Conservation (phyloP, 2,113 vertebrate genomes). For the Sander lucioperca region DNA sequence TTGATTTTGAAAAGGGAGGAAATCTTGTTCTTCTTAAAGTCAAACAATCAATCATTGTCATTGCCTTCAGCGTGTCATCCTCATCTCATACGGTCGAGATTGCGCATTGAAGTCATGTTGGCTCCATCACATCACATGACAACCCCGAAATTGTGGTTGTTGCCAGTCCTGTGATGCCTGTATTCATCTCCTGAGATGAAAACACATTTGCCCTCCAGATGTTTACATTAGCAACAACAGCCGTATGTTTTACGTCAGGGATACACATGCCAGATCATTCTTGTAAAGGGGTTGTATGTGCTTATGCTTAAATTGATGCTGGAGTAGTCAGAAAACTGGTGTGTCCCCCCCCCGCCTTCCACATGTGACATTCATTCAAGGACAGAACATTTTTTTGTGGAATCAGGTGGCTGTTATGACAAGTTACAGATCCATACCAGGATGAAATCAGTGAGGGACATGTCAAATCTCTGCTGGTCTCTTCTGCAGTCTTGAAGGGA, state of each 20-base stretch:
- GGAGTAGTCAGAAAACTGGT: not conserved
- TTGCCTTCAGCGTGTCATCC: constrained; percentile 41
- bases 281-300: not conserved
- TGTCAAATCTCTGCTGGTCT: constrained; percentile 24
- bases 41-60: constrained; percentile 59
- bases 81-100: constrained; percentile 44
- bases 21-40: constrained; percentile 51
- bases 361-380: not conserved
- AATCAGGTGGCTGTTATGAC: constrained; percentile 11
- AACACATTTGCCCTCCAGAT: constrained; percentile 60
- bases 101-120: constrained; percentile 56
- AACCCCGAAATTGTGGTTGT: constrained; percentile 40
- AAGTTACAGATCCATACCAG: constrained; percentile 24
- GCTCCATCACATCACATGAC: constrained; percentile 61
- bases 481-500: constrained; percentile 38
- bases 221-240: constrained; percentile 53
- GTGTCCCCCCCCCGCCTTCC: too few species aligned
- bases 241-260: constrained; percentile 12
- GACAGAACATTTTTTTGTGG: not conserved
- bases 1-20: constrained; percentile 37
- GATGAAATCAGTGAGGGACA: constrained; percentile 34
- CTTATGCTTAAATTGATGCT: not conserved
- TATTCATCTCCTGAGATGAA: constrained; percentile 54
- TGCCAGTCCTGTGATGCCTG: constrained; percentile 39
- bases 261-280: constrained; percentile 5